Evolutionary conservation across 2,113 vertebrate genomes (phyloP), one percentile per base, ranked within the genome.

Genomic region (Cairina moschata): DNA sequence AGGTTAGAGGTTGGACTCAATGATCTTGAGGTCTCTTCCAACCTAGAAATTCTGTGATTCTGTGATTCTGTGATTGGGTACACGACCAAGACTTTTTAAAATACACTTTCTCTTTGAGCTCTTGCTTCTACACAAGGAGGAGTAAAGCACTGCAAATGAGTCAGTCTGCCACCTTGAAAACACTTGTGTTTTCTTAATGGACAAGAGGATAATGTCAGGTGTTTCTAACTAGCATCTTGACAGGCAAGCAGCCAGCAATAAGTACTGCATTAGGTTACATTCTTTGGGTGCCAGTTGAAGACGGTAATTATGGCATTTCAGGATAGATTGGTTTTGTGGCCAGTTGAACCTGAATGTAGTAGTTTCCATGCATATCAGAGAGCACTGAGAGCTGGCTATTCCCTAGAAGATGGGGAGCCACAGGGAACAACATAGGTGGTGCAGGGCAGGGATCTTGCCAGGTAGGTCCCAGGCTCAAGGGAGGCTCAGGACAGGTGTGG

Each of bases 331-430:
- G 31, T 56, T 31, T n/a, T 16, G 36, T 22, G 29, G 29, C n/a
- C 72, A 58, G 15, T 56, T 56, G 72, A 31, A 40, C 31, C 20
- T n/a, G 28, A 26, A 18, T 42, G 38, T 56, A 52, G 13, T 34
- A 71, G 46, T 62, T 34, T 62, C 60, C 60, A 62, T 38, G 50
- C 5, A 52, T 52, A 23, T 52, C 23, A 52, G 50, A 13, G 50
- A 52, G 22, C 50, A 23, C 12, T 52, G 22, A 52, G 11, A 50
- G 50, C 50, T 52, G 50, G 50, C 23, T 52, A 23, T 13, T 52
- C 50, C 50, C 23, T 52, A 25, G 23, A 25, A 23, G 23, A 52
- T 23, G 23, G 50, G 23, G 23, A 52, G 50, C 23, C 0, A 0
- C 11, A 15, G 17, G 9, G 18, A 11, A 17, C 55, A 68, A 68